phyloP scores from a whole-genome alignment of 2,797 vertebrate genomes.

The Eutrigla gurnardus region DNA sequence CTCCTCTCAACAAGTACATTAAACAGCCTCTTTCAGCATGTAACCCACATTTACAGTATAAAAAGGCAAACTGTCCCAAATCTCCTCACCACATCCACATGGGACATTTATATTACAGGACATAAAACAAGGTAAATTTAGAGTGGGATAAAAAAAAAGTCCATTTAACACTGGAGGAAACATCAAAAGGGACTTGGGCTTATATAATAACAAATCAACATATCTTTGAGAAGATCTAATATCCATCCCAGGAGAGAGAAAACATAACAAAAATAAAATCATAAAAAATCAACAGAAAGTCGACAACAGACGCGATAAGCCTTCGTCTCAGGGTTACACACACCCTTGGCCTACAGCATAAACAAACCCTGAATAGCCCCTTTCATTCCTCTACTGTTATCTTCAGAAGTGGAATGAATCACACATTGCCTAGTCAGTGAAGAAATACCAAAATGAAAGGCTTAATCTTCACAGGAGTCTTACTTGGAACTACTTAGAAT shows the following conservation, averaged over 20 bases:
- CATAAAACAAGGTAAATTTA: conserved; percentile 41
- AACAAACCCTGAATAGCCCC: conserved; percentile 73
- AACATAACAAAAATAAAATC: conserved; percentile 13
- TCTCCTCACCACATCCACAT: conserved; percentile 50
- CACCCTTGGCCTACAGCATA: conserved; percentile 71
- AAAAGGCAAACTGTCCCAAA: conserved; percentile 53
- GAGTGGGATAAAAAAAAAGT: conserved; percentile 11
- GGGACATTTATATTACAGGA: conserved; percentile 28
- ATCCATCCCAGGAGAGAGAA: conserved; percentile 31
- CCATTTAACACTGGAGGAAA: conserved; percentile 14
- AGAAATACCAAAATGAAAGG: conserved; percentile 50
- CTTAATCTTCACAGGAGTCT: conserved; percentile 52
- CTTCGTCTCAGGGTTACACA: conserved; percentile 47
- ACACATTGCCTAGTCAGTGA: conserved; percentile 32
- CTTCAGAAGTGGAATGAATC: conserved; percentile 65
- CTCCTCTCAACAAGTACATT: conserved; percentile 38
- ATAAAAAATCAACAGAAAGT: conserved; percentile 33
- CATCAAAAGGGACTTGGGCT: conserved; percentile 31
- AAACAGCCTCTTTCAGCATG: conserved; percentile 50
- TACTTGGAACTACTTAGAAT: conserved; percentile 16
- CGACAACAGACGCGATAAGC: conserved; percentile 45
- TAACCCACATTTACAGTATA: conserved; percentile 60
- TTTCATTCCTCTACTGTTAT: conserved; percentile 66
- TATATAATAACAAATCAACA: conserved; percentile 31
- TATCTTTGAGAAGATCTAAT: conserved; percentile 20